Evolutionary conservation across 2,888 invertebrate genomes (phyloP), one percentile per base, ranked within the genome.

Genomic region (Abrostola triplasia): DNA sequence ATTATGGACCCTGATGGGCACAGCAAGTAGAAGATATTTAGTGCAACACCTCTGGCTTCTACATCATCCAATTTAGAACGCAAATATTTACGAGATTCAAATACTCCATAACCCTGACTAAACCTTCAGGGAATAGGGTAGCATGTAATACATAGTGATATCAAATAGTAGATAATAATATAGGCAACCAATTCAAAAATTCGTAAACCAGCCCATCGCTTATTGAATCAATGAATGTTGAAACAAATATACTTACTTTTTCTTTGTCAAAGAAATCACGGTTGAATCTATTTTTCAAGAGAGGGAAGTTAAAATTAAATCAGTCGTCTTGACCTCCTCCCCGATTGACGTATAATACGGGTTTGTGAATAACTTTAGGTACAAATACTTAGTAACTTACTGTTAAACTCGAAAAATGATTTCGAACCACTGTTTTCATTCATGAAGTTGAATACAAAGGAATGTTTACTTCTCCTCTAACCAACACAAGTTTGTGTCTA

Each of bases 231-330:
- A 24, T 47, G 52, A 38, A 9, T 38, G 24, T 40, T 5, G 38
- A 38, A 24, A 24, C 35, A 50, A 36, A 53, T 35, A 9, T 50
- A 7, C 12, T 13, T 50, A 7, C 12, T 13, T 42, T 5, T 40
- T 40, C 24, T 48, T 38, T 59, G n/a, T 38, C 38, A 42, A 41
- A 51, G 36, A 38, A 11, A 24, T 52, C 38, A 10, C 9, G 11
- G n/a, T 55, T 41, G 13, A 36, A 67, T 36, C 1, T 24, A 10
- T 48, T 53, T 60, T 47, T 36, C 13, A 6, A 8, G 5, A 51
- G 51, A 42, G 5, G 1, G 6, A 47, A 47, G 36, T 42, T 36
- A 54, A 57, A 38, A 47, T 53, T 53, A 52, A 40, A 52, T 40
- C 52, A 40, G 13, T 52, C 24, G 6, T 40, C n/a, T 71, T 56